Evolutionary conservation across 64 coral and sea anemone genomes (phyloP), one percentile per base, ranked within the genome.

Genomic region (Porites lutea): DNA sequence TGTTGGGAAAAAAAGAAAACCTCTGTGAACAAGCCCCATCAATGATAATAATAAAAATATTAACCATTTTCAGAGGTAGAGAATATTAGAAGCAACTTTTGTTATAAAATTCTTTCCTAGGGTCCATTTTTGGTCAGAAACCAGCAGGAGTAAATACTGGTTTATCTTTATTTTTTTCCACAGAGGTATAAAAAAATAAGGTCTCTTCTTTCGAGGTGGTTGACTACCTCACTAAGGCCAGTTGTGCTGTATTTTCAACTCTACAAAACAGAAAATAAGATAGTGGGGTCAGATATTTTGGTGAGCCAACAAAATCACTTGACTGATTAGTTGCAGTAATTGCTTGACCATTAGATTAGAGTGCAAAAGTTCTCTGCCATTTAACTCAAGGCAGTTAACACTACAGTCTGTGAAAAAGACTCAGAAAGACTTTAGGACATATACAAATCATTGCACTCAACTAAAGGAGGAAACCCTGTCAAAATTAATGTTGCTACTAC

Each of bases 201-300:
- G 63, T 69, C 63, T 47, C 65, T 18, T 84, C 62, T 52, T 61
- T 84, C 45, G 81, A 84, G 63, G 81, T 20, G 81, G 81, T 68
- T 81, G 78, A 45, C 62, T 83, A 83, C 80, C 80, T 83, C 80
- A 83, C 20, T 27, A 69, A 68, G 81, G 81, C 81, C 49, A 45
- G 81, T 84, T 84, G 81, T 84, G 81, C 81, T 84, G 81, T 84
- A 68, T 68, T 69, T 84, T 84, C 81, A 84, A 69, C 45, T 84
- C 81, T 84, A 84, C 81, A 84, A 84, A 84, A 84, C 81, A 84
- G 81, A 84, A 84, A 84, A 84, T 84, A 84, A 84, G 81, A 84
- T 66, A 83, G 15, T 83, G 79, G 79, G 79, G 79, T 83, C 79
- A 83, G 59, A 83, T 48, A 55, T 20, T 47, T 65, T 45, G 79